A percentile compares a stretch with the other conserved stretches of the same genome.
These are phyloP conservation scores for Intellagama lesueurii DNA, from an alignment of 2,797 vertebrate genomes.

Conservation along the genomic window DNA sequence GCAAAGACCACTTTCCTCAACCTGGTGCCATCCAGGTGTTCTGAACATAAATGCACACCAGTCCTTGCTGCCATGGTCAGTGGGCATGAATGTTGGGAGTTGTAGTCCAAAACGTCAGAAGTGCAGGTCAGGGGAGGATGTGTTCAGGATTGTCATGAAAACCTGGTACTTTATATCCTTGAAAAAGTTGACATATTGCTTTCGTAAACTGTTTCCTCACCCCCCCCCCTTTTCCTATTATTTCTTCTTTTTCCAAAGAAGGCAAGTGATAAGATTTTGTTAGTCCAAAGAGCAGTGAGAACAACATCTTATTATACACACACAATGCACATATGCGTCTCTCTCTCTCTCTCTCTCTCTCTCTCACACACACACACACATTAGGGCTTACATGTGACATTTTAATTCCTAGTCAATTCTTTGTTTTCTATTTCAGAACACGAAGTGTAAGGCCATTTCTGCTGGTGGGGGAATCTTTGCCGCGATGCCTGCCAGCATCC, in stretches of 20 bases:
- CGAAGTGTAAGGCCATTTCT: conserved; percentile 73
- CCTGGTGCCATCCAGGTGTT: background rate
- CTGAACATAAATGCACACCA: background rate
- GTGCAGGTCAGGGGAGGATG: background rate
- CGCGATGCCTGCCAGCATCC: conserved; percentile 86
- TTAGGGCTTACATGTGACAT: conserved; percentile 19
- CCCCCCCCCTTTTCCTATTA: conserved; percentile 18
- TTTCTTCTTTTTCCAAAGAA: conserved; percentile 33
- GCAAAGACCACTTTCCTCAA: background rate
- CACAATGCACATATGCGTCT: background rate
- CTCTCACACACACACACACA: background rate
- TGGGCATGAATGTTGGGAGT: background rate
- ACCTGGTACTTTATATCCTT: background rate
- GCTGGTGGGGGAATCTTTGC: conserved; percentile 72
- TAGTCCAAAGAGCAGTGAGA: conserved; percentile 18
- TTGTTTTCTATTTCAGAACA: conserved; percentile 71
- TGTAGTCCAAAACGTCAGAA: background rate
- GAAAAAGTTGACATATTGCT: conserved; percentile 15
- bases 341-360: no score
- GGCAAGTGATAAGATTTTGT: conserved; percentile 22
- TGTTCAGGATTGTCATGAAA: background rate
- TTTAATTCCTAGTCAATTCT: conserved; percentile 61
- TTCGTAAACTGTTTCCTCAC: conserved; percentile 25
- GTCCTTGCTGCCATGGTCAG: background rate
- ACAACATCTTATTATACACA: background rate